phyloP scores from a whole-genome alignment of 2,797 vertebrate species.

The Melanogrammus aeglefinus region DNA sequence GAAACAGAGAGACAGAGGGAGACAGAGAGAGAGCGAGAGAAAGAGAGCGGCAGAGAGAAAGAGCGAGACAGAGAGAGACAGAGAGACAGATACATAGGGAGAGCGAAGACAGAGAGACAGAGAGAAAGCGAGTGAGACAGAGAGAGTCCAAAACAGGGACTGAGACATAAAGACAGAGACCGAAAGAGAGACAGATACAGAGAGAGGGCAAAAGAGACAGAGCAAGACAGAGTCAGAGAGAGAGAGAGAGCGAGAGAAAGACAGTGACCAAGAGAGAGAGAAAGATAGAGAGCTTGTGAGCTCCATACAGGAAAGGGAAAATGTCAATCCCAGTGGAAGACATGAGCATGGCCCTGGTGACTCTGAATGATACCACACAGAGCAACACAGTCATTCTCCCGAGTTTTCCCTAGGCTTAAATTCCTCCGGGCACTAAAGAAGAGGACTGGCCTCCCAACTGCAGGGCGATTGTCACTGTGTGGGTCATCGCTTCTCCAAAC shows the following conservation, averaged over 20 bases:
- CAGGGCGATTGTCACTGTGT: neutral
- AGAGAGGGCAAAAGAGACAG: neutral
- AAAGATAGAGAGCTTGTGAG: neutral
- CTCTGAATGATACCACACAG: neutral
- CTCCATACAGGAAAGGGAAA: neutral
- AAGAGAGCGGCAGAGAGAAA: too few species aligned
- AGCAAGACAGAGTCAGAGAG: neutral
- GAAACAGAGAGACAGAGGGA: too few species aligned
- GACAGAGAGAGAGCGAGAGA: too few species aligned
- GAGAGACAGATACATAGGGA: too few species aligned
- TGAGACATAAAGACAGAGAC: neutral
- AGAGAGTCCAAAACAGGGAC: neutral
- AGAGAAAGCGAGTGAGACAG: too few species aligned
- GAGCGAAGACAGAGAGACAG: too few species aligned
- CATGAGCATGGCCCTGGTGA: neutral
- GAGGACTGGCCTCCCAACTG: neutral
- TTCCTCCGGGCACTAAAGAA: neutral
- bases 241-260: neutral
- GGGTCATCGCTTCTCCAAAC: neutral
- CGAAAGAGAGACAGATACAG: neutral
- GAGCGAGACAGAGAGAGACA: too few species aligned
- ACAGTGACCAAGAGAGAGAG: neutral
- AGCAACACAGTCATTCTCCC: neutral
- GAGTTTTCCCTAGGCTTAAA: neutral
- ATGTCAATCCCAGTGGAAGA: constrained; percentile 5